A percentile compares a stretch with the other conserved stretches of the same genome.
Evolutionary conservation across 2,888 invertebrate genomes (phyloP).

Genomic region (Augiades crinisus): DNA sequence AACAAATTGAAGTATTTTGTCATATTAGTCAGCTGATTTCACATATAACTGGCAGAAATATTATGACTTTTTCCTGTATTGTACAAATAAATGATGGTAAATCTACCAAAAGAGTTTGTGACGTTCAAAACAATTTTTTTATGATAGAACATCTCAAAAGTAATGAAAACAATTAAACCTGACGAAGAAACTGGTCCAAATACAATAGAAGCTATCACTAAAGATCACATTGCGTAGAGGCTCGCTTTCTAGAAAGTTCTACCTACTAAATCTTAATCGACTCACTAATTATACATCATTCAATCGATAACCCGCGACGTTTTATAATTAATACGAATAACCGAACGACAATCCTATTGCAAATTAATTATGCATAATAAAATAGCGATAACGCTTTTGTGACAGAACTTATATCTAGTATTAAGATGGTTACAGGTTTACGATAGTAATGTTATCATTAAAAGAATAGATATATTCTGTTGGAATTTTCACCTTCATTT

Average conservation of each 20-base stretch:
- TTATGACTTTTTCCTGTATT: too few relatives aligned
- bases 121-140: too few relatives aligned
- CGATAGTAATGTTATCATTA: too few relatives aligned
- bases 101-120: too few relatives aligned
- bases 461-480: too few relatives aligned
- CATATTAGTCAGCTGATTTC: too few relatives aligned
- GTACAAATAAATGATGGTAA: too few relatives aligned
- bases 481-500: too few relatives aligned
- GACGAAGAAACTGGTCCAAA: slow-evolving; percentile 42
- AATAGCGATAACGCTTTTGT: background rate
- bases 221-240: slow-evolving; percentile 74
- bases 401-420: background rate
- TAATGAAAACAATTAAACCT: background rate
- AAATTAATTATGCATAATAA: background rate
- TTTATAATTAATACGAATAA: background rate
- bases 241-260: slow-evolving; percentile 50
- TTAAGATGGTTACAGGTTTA: background rate
- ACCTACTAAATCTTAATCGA: slow-evolving; percentile 13
- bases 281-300: background rate
- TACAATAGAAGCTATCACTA: slow-evolving; percentile 52
- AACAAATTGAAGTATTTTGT: too few relatives aligned
- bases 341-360: background rate
- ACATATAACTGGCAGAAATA: too few relatives aligned
- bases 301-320: background rate
- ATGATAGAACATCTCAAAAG: background rate